Base-by-base conservation (phyloP, 2,888 invertebrate genomes). In the Gisinianus flammeolus region DNA sequence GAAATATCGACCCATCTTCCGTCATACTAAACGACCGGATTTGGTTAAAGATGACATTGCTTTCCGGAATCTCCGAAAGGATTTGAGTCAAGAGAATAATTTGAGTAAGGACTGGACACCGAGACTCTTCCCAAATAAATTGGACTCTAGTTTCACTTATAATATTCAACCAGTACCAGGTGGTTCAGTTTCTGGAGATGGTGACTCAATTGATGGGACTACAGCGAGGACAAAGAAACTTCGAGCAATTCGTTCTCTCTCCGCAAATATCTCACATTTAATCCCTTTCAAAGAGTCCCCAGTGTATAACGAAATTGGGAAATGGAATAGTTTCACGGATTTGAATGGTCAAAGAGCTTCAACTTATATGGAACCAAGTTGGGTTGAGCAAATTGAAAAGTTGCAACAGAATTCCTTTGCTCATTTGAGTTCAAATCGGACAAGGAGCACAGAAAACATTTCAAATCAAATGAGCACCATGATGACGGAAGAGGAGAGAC, bases 31-130 rank as follows among this genome's bases (percentile, higher is more conserved):
- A 85, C 91, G 91, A 69, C 95, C 95, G 0, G 95, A 96, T 87
- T 88, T 95, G 30, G 92, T 95, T 0, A 92, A 93, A 82, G 96
- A 96, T 86, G 96, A 96, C 88, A 88, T 96, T 86, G 96, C 96
- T 0, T 95, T 92, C 85, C 89, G 96, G 85, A 93, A 91, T 85
- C 88, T 96, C 74, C 90, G 96, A 24, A 96, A 95, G 87, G 96
- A 96, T 87, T 89, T 90, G 77, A 89, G 89, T 30, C 78, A 79
- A 22, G 83, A 83, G 10, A 79, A 78, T 52, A 81, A 79, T 44
- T 5, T 77, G 19, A 81, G 77, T 31, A 82, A 82, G 58, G 83
- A 85, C 62, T 85, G 85, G 85, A 85, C 85, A 8, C 85, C 85
- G 0, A 52, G 83, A 68, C 78, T 85, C 26, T 85, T 85, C 0